phyloP scores from a whole-genome alignment of 2,797 vertebrate genomes.

The Tokudaia tokunoshimensis region DNA sequence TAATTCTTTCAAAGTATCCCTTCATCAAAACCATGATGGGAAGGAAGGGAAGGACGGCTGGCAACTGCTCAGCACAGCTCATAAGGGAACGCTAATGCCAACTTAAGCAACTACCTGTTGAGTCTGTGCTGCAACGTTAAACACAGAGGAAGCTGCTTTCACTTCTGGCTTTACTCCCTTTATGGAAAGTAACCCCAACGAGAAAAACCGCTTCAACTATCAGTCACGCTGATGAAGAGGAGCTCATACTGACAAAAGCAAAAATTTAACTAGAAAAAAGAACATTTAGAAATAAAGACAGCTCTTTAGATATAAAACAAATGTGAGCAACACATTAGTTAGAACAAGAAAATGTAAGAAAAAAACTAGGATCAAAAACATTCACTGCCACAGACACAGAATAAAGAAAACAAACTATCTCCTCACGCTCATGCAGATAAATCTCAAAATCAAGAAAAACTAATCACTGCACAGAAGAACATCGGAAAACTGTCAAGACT shows the following conservation, averaged over 20 bases:
- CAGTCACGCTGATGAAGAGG: slow-evolving; percentile 18
- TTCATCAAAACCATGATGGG: slow-evolving; percentile 48
- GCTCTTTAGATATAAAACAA: slow-evolving; percentile 55
- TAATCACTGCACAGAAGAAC: background rate
- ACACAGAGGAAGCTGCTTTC: slow-evolving; percentile 59
- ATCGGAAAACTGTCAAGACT: slow-evolving; percentile 34
- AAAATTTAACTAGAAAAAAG: slow-evolving; percentile 57
- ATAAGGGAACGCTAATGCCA: slow-evolving; percentile 26
- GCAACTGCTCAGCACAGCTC: background rate
- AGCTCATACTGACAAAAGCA: slow-evolving; percentile 22
- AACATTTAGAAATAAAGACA: slow-evolving; percentile 45
- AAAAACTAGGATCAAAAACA: background rate
- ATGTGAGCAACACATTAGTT: slow-evolving; percentile 32
- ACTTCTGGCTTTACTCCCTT: slow-evolving; percentile 64
- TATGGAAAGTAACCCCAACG: slow-evolving; percentile 53
- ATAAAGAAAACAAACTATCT: background rate
- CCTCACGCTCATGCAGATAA: background rate
- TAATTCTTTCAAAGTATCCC: slow-evolving; percentile 64
- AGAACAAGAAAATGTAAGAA: slow-evolving; percentile 36
- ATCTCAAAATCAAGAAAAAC: slow-evolving; percentile 51
- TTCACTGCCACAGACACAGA: background rate
- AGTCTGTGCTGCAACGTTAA: slow-evolving; percentile 41
- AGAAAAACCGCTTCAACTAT: slow-evolving; percentile 48
- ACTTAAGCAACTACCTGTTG: slow-evolving; percentile 63
- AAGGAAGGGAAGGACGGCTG: slow-evolving; percentile 56